Evolutionary conservation across 1,140 invertebrate genomes (phyloP), one percentile per base, ranked within the genome.

Genomic region (Ylistrum balloti): DNA sequence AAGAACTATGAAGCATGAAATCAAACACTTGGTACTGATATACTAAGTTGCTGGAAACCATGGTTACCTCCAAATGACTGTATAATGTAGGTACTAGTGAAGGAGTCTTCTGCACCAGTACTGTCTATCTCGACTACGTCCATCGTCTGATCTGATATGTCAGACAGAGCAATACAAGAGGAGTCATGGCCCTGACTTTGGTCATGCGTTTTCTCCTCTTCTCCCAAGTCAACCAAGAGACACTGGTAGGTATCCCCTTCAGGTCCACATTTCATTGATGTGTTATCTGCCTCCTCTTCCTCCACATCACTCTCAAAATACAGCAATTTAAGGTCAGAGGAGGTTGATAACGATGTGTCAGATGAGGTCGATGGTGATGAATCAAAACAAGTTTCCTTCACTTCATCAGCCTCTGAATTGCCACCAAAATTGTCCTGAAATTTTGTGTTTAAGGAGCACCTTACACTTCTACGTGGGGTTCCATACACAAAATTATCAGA

Each of bases 381-480:
- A 17, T 7, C 17, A 28, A 28, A 74, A 28, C 5, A 74, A 28
- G 56, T 22, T 28, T 74, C 56, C n/a, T n/a, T 28, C 56, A 28
- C 28, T 28, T 74, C 56, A n/a, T 74, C 56, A 28, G 9, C 9
- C 2, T 74, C 56, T 3, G 5, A 74, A 0, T 28, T 74, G n/a
- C 56, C 13, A 74, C 56, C 28, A n/a, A 74, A 28, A 74, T 74
- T 74, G 56, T 74, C n/a, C 56, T 74, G 56, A 28, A 74, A 74
- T 74, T 74, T 74, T n/a, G 56, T 74, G 22, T 74, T 74, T 28
- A 74, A 28, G 17, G 56, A 74, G 56, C 56, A 74, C 15, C 56
- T 9, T 74, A 28, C n/a, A 74, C 56, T 74, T n/a, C 56, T 74
- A 11, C 56, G 56, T 28, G 56, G 56, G n/a, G 56, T 74, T 28